These are phyloP conservation scores for Psittacara wagleri DNA, from an alignment of 2,113 vertebrate species.

Conservation along the genomic window DNA sequence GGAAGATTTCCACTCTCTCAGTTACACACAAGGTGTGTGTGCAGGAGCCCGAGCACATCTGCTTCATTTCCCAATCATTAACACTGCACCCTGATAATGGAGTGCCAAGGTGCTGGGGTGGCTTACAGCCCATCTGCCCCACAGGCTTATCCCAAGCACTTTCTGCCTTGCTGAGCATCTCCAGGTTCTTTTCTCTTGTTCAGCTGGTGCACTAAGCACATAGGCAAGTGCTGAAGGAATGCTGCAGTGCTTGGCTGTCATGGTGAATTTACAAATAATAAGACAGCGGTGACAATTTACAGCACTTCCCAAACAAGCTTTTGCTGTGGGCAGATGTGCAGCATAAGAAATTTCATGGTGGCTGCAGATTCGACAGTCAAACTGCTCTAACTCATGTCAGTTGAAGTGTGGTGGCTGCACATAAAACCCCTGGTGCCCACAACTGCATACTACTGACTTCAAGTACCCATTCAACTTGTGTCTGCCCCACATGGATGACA, in stretches of 20 bases:
- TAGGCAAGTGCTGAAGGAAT: neutral
- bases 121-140: neutral
- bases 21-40: neutral
- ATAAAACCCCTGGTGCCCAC: neutral
- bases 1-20: neutral
- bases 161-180: constrained; percentile 3
- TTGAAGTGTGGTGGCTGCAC: neutral
- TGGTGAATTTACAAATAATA: neutral
- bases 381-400: neutral
- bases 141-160: neutral
- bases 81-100: fast-evolving
- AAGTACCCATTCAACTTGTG: neutral
- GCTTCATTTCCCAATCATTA: neutral
- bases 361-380: neutral
- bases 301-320: constrained; percentile 13
- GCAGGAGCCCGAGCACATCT: neutral
- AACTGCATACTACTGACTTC: neutral
- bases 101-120: neutral
- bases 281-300: neutral
- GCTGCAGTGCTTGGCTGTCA: neutral
- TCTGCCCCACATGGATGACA: neutral
- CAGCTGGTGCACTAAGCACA: neutral
- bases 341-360: neutral
- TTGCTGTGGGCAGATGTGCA: constrained; percentile 29
- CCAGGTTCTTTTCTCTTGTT: neutral